Base-by-base conservation (phyloP, 2,888 invertebrate genomes). In the Adineta ricciae region DNA sequence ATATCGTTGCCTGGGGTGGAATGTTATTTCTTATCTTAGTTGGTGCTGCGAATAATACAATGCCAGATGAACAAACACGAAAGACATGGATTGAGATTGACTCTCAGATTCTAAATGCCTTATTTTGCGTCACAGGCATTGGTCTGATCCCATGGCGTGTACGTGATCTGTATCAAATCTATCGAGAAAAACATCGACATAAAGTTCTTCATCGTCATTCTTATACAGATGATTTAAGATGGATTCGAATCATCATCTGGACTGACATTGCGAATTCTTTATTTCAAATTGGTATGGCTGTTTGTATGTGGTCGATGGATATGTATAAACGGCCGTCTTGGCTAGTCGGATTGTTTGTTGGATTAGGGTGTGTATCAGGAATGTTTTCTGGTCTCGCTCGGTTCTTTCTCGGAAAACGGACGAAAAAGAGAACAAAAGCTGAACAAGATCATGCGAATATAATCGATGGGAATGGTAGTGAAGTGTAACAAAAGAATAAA, bases 11-110 rank as follows among this genome's bases (percentile, higher is more conserved):
- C 21, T 78, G 78, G 78, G 78, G 78, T 41, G 78, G 41, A 24
- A 78, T 78, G 78, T 41, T 78, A 41, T 78, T 78, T 78, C 78
- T 78, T 41, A 78, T 78, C 9, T 14, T 78, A n/a, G 78, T 78
- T 16, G 78, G 78, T n/a, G 78, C 19, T 24, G 78, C 78, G n/a
- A 41, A 78, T 19, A 41, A 78, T 1, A 38, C 78, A 5, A 78
- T 78, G 78, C 24, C 78, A 7, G 78, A 78, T 41, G 78, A 78
- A n/a, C 8, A 41, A n/a, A 78, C 78, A 78, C 78, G 78, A 5
- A 78, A 78, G 24, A n/a, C 41, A 11, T 78, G 78, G 78, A 78
- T 78, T 41, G 78, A 78, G n/a, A 78, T 78, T 41, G 78, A 78
- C n/a, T 78, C 78, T 24, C 78, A 78, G 41, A 78, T 78, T n/a